Conservation (phyloP, 1,140 invertebrate species). For the Sycophaga agraensis region DNA sequence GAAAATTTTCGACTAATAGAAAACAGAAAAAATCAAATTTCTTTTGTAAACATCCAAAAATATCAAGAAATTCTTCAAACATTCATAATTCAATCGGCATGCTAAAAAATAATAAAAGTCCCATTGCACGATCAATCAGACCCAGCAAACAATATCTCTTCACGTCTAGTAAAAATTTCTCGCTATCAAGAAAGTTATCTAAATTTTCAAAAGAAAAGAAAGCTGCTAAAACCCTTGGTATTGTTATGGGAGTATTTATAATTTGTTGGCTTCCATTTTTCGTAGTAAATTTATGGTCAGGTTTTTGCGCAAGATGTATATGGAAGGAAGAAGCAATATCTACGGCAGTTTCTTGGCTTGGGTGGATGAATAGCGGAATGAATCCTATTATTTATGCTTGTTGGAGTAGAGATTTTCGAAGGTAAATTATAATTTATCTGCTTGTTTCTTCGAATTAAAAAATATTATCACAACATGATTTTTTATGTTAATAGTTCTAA, state of each 20-base stretch:
- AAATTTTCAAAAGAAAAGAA: constrained; percentile 96
- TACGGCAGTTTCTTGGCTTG: constrained; percentile 95
- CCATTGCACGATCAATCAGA: no score
- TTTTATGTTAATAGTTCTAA: no score
- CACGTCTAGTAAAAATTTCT: constrained; percentile 70
- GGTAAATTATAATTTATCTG: constrained; percentile 68
- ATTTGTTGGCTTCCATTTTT: constrained; percentile 99
- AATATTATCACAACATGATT: no score
- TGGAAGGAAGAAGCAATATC: constrained; percentile 87
- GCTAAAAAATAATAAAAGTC: no score
- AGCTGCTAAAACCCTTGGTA: constrained; percentile 90
- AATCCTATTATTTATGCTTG: constrained; percentile 97
- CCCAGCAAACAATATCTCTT: constrained; percentile 2
- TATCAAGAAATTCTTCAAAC: constrained; percentile 63
- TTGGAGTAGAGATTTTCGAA: constrained; percentile 93
- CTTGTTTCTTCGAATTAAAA: no score
- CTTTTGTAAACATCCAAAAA: constrained; percentile 64
- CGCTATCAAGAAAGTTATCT: constrained; percentile 82
- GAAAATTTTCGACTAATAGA: constrained; percentile 56
- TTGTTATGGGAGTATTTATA: constrained; percentile 98
- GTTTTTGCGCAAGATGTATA: constrained; percentile 85
- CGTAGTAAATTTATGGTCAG: constrained; percentile 90
- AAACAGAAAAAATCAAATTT: constrained; percentile 45
- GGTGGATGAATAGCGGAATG: constrained; percentile 98
- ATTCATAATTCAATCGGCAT: no score